Conservation (phyloP, 2,888 invertebrate genomes). For the Scaptomyza parva region DNA sequence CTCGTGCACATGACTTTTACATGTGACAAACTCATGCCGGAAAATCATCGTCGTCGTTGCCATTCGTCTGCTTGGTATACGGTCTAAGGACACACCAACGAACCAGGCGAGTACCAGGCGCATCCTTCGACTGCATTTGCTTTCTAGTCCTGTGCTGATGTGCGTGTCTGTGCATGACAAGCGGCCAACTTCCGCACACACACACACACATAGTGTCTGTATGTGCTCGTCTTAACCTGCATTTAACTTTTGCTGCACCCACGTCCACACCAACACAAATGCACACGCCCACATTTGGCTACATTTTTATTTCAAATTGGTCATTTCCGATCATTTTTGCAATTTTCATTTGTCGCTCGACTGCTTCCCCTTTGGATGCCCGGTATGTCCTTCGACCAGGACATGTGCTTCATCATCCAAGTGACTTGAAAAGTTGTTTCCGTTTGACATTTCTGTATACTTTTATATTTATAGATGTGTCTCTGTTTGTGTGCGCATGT, state of each 20-base stretch:
- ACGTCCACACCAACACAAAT: conserved; percentile 9
- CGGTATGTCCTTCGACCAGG: conserved; percentile 13
- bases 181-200: conserved; percentile 51
- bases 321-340: conserved; percentile 80
- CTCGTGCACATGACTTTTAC: conserved; percentile 64
- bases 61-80: conserved; percentile 18
- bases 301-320: conserved; percentile 81
- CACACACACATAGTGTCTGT: conserved; percentile 8
- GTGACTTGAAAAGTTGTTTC: conserved; percentile 67
- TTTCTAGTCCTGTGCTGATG: conserved; percentile 25
- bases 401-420: conserved; percentile 67
- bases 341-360: conserved; percentile 72
- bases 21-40: conserved; percentile 55
- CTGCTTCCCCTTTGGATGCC: conserved; percentile 37
- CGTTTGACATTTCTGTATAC: conserved; percentile 63
- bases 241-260: conserved; percentile 42
- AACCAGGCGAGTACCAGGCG: conserved; percentile 34
- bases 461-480: conserved; percentile 27
- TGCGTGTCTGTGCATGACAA: conserved; percentile 62
- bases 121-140: conserved; percentile 39
- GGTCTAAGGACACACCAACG: conserved; percentile 32
- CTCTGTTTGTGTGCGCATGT: not conserved
- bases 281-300: conserved; percentile 32
- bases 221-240: conserved; percentile 34
- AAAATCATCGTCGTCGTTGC: conserved; percentile 26